A percentile compares a stretch with the other conserved stretches of the same genome.
phyloP scores from a whole-genome alignment of 2,797 vertebrate species.

The Sus cebifrons region DNA sequence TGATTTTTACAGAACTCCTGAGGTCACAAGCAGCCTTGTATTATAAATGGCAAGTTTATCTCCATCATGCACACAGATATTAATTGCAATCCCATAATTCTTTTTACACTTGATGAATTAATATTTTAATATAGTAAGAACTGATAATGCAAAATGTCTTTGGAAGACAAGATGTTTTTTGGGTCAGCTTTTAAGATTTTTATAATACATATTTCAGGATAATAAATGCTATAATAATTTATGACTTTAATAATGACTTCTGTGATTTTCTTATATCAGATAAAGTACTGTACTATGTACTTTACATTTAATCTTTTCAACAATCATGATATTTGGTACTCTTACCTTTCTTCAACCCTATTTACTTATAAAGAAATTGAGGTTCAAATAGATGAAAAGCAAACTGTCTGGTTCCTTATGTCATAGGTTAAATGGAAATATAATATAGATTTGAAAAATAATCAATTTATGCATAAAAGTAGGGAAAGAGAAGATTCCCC shows the following conservation, averaged over 20 bases:
- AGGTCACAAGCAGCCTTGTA: background rate
- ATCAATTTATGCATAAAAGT: background rate
- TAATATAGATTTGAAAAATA: background rate
- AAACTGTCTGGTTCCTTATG: background rate
- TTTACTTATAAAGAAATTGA: background rate
- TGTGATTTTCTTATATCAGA: background rate
- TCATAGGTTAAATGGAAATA: background rate
- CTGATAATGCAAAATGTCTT: background rate
- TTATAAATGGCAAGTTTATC: background rate
- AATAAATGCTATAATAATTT: background rate
- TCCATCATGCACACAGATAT: background rate
- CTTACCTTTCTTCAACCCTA: rapidly evolving
- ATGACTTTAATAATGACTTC: background rate
- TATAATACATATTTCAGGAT: background rate
- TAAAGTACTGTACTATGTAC: background rate
- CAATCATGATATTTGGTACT: background rate
- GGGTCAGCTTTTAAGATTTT: background rate
- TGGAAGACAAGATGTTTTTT: background rate
- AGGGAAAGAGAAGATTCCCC: background rate
- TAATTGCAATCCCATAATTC: background rate
- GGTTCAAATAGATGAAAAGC: background rate
- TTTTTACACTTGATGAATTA: background rate
- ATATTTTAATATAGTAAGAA: background rate
- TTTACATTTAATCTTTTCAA: background rate
- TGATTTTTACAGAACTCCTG: background rate